A percentile compares a stretch with the other conserved stretches of the same genome.
These are phyloP conservation scores for Oeneis ivallda DNA, from an alignment of 2,888 invertebrate species.

Conservation along the genomic window DNA sequence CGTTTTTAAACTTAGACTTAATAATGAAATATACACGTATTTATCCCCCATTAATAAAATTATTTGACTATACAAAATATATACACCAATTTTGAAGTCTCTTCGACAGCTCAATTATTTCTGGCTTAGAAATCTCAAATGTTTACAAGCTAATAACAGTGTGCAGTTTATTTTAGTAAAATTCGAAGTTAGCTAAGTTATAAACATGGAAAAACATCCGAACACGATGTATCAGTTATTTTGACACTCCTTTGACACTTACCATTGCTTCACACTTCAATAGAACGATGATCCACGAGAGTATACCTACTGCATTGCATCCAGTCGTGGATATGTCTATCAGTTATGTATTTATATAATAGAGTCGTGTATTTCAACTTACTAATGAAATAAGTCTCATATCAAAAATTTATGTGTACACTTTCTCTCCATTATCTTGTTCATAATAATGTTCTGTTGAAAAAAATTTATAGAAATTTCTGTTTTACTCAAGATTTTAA, in stretches of 20 bases:
- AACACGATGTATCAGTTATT: slow-evolving; percentile 65
- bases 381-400: not conserved
- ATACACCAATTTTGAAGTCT: not conserved
- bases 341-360: not conserved
- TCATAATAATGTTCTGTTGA: not conserved
- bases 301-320: slow-evolving; percentile 63
- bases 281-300: slow-evolving; percentile 58
- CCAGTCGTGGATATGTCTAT: slow-evolving; percentile 63
- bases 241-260: slow-evolving; percentile 75
- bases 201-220: slow-evolving; percentile 49
- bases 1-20: not conserved
- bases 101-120: not conserved
- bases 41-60: not conserved
- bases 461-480: slow-evolving; percentile 2
- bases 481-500: not conserved
- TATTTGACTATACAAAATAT: not conserved
- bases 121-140: not conserved
- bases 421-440: not conserved
- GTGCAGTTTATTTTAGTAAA: slow-evolving; percentile 25
- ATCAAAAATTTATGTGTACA: not conserved
- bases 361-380: slow-evolving; percentile 11
- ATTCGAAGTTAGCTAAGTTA: slow-evolving; percentile 29
- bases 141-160: slow-evolving; percentile 22
- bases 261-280: slow-evolving; percentile 58
- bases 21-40: not conserved